These are phyloP conservation scores for Gavialis gangeticus DNA, from an alignment of 2,113 vertebrate genomes.

Conservation along the genomic window DNA sequence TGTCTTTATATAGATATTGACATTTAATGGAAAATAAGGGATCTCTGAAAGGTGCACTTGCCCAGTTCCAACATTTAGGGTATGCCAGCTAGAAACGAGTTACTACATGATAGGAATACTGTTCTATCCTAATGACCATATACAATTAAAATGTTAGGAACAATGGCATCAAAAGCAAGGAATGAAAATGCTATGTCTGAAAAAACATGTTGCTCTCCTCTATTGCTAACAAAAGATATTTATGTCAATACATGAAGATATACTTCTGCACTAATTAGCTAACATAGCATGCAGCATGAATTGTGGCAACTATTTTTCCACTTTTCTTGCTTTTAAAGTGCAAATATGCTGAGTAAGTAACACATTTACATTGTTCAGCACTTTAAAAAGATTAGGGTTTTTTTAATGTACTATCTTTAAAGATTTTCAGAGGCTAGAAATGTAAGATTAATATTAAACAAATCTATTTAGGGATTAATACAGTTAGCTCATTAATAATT, in stretches of 20 bases:
- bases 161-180: background rate
- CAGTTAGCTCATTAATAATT: background rate
- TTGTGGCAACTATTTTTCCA: background rate
- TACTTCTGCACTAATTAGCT: background rate
- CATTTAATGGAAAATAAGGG: background rate
- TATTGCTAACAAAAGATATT: background rate
- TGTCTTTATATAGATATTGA: background rate
- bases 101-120: background rate
- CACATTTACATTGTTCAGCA: background rate
- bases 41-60: background rate
- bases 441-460: accelerated
- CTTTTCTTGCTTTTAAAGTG: background rate
- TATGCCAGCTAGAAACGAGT: background rate
- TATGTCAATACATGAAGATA: background rate
- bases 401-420: background rate
- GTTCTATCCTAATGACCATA: background rate
- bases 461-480: background rate
- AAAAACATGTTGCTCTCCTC: background rate
- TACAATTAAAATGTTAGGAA: background rate
- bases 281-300: background rate
- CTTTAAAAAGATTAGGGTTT: background rate
- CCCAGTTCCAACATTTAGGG: background rate
- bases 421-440: background rate
- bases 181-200: background rate
- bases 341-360: background rate